A percentile compares a stretch with the other conserved stretches of the same genome.
phyloP scores from a whole-genome alignment of 2,797 vertebrate species.

The Taenioides sp. region DNA sequence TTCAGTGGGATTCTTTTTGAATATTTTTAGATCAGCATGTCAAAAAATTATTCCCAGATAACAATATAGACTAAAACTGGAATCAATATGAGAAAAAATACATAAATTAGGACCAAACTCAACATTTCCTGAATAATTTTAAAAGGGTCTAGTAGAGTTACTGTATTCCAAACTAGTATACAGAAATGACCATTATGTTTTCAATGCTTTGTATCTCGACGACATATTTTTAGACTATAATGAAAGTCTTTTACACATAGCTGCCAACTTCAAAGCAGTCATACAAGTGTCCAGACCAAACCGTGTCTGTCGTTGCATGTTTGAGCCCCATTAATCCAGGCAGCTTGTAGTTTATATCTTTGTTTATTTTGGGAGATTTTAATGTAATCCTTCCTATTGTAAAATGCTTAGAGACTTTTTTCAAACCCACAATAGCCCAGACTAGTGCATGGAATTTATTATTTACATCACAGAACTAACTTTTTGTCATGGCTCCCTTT shows the following conservation, averaged over 20 bases:
- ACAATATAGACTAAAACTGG: too few species aligned
- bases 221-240: background rate
- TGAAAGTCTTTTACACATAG: constrained; percentile 10
- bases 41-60: too few species aligned
- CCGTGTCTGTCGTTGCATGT: constrained; percentile 19
- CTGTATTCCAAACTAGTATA: too few species aligned
- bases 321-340: constrained; percentile 50
- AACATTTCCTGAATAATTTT: background rate
- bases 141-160: background rate
- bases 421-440: background rate
- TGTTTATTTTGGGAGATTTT: constrained; percentile 51
- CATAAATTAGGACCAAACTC: too few species aligned
- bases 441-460: background rate
- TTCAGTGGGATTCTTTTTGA: too few species aligned
- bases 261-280: constrained; percentile 4
- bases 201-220: background rate
- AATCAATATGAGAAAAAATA: too few species aligned
- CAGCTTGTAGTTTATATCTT: constrained; percentile 21
- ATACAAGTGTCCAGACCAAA: constrained; percentile 9
- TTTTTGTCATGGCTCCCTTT: constrained; percentile 17
- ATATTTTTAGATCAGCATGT: too few species aligned
- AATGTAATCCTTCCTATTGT: constrained; percentile 34
- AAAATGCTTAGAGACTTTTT: constrained; percentile 17
- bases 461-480: constrained; percentile 3
- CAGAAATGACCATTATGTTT: too few species aligned